Conservation (phyloP, 2,797 vertebrate species). For the Amblyraja radiata region DNA sequence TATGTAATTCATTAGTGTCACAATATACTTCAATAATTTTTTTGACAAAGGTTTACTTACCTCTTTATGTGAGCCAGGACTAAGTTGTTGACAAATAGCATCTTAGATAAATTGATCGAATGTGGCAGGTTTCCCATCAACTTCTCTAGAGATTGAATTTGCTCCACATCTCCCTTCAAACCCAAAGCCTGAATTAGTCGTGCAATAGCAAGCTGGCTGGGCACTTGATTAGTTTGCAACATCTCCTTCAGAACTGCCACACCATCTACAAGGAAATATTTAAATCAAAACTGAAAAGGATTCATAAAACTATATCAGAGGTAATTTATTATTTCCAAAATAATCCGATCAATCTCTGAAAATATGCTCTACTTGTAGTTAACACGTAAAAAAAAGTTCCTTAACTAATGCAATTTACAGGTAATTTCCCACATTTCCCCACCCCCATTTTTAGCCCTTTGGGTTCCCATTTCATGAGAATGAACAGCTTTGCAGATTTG, state of each 20-base stretch:
- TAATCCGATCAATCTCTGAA: not conserved
- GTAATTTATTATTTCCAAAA: not conserved
- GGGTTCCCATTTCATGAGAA: not conserved
- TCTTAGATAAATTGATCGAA: slow-evolving; percentile 56
- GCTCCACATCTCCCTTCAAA: slow-evolving; percentile 58
- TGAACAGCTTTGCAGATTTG: not conserved
- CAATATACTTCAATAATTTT: not conserved
- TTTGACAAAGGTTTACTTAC: slow-evolving; percentile 58
- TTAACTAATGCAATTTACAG: not conserved
- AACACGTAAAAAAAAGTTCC: not conserved
- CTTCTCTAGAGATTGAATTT: slow-evolving; percentile 60
- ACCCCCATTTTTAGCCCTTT: not conserved
- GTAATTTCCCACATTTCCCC: not conserved
- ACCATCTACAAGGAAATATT: slow-evolving; percentile 59
- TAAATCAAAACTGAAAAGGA: not conserved
- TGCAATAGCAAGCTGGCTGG: slow-evolving; percentile 53
- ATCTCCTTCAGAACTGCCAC: slow-evolving; percentile 56
- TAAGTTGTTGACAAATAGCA: slow-evolving; percentile 71
- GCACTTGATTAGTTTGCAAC: slow-evolving; percentile 55
- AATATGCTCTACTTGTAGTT: not conserved
- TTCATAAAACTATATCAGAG: not conserved
- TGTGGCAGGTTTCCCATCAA: slow-evolving; percentile 48
- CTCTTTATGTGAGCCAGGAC: slow-evolving; percentile 70
- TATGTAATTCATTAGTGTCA: not conserved
- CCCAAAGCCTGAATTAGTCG: slow-evolving; percentile 63